Evolutionary conservation across 2,113 vertebrate species (phyloP).

Genomic region (Pelmatolapia mariae): DNA sequence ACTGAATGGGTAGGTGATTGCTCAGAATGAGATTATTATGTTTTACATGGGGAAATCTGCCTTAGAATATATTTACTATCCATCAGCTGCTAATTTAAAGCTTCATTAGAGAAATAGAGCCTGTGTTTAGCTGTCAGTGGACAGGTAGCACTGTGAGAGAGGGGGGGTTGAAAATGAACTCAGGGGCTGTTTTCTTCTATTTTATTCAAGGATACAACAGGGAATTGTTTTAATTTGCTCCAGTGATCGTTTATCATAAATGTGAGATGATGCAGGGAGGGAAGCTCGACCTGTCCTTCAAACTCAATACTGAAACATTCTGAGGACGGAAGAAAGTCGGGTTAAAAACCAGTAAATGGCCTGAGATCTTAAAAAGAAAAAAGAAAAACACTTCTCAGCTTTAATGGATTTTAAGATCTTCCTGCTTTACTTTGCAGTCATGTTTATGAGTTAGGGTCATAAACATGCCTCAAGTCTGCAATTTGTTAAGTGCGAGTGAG

Average conservation of each 20-base stretch:
- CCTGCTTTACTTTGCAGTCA: not conserved
- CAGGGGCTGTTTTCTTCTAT: not conserved
- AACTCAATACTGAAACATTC: not conserved
- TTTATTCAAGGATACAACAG: not conserved
- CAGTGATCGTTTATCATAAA: not conserved
- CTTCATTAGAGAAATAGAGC: constrained; percentile 64
- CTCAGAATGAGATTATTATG: constrained; percentile 68
- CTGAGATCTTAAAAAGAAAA: not conserved
- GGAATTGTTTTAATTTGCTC: not conserved
- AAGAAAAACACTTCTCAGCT: not conserved
- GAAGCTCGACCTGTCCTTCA: not conserved
- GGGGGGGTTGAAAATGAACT: not conserved
- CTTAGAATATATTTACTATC: constrained; percentile 78
- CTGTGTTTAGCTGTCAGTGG: constrained; percentile 73
- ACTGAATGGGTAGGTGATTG: constrained; percentile 65
- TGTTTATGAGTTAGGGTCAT: not conserved
- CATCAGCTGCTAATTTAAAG: constrained; percentile 77
- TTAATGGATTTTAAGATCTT: not conserved
- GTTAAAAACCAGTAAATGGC: not conserved
- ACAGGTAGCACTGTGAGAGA: constrained; percentile 37
- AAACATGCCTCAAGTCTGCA: not conserved
- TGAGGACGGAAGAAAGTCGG: not conserved
- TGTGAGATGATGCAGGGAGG: not conserved
- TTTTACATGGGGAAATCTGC: constrained; percentile 72
- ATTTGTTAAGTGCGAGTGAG: not conserved